These are phyloP conservation scores for Spinibarbus caldwelli DNA, from an alignment of 2,797 vertebrate genomes.

Conservation along the genomic window DNA sequence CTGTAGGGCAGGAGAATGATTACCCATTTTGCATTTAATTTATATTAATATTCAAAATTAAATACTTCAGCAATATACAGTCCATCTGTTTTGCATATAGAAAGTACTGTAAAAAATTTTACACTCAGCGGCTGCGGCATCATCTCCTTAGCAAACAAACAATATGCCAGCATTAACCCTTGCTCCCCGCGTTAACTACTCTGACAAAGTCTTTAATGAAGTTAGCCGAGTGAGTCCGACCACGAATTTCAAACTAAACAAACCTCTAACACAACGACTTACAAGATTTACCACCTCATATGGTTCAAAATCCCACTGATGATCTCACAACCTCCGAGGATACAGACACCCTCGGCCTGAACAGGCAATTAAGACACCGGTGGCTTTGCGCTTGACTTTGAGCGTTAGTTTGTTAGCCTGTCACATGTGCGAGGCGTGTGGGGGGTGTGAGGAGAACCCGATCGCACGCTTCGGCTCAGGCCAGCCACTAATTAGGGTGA, in stretches of 20 bases:
- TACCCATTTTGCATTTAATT: slow-evolving; percentile 98
- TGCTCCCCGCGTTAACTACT: slow-evolving; percentile 57
- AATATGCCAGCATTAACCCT: slow-evolving; percentile 71
- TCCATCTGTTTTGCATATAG: slow-evolving; percentile 86
- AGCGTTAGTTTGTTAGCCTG: slow-evolving; percentile 60
- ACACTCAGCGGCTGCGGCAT: background rate
- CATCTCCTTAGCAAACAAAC: slow-evolving; percentile 56
- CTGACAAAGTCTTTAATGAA: slow-evolving; percentile 40
- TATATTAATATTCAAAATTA: slow-evolving; percentile 98
- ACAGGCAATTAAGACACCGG: slow-evolving; percentile 46
- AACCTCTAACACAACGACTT: slow-evolving; percentile 34
- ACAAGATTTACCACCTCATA: slow-evolving; percentile 22
- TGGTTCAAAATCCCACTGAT: slow-evolving; percentile 16
- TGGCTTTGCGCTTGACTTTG: slow-evolving; percentile 60
- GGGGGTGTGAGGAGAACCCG: slow-evolving; percentile 63
- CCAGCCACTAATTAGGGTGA: slow-evolving; percentile 84
- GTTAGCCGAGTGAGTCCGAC: slow-evolving; percentile 2
- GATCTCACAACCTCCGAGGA: slow-evolving; percentile 38
- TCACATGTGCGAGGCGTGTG: slow-evolving; percentile 58
- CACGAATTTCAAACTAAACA: slow-evolving; percentile 36
- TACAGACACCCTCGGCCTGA: slow-evolving; percentile 24
- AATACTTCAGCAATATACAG: slow-evolving; percentile 93
- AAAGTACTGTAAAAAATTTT: background rate
- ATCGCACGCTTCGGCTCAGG: slow-evolving; percentile 74
- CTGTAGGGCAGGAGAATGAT: slow-evolving; percentile 99